A percentile compares a stretch with the other conserved stretches of the same genome.
phyloP scores from a whole-genome alignment of 2,113 vertebrate species.

The Alectura lathami region DNA sequence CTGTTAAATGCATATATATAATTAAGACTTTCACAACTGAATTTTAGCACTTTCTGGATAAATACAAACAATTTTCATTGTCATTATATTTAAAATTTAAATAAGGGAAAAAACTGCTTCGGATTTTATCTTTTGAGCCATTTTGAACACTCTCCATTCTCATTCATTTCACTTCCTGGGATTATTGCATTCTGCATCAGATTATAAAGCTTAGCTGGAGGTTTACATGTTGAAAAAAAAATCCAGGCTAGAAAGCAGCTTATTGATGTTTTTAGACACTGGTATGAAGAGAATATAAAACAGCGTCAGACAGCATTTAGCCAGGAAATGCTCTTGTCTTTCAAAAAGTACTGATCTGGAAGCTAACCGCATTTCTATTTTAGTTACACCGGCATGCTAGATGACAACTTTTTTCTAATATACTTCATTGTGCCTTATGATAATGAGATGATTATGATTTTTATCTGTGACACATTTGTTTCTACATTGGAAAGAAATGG shows the following conservation, averaged over 20 bases:
- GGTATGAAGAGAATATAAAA: background rate
- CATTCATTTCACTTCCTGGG: slow-evolving; percentile 34
- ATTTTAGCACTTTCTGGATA: background rate
- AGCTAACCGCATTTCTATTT: slow-evolving; percentile 7
- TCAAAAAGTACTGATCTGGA: background rate
- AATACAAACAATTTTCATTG: background rate
- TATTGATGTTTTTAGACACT: slow-evolving; percentile 47
- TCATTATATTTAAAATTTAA: background rate
- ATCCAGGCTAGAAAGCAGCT: slow-evolving; percentile 45
- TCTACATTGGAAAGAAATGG: background rate
- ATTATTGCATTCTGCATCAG: slow-evolving; percentile 54
- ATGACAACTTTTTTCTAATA: background rate
- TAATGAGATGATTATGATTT: background rate
- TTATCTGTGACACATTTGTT: background rate
- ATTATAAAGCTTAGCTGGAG: slow-evolving; percentile 57
- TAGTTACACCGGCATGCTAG: background rate
- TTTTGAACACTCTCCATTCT: background rate
- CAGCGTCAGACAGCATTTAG: slow-evolving; percentile 10
- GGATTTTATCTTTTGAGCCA: slow-evolving; percentile 26
- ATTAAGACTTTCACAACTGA: background rate
- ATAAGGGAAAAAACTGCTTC: background rate
- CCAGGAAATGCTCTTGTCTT: slow-evolving; percentile 1
- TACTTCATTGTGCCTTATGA: background rate
- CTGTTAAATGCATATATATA: background rate
- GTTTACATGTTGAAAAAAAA: slow-evolving; percentile 17